phyloP scores from a whole-genome alignment of 2,797 vertebrate genomes.

The Lutra lutra region DNA sequence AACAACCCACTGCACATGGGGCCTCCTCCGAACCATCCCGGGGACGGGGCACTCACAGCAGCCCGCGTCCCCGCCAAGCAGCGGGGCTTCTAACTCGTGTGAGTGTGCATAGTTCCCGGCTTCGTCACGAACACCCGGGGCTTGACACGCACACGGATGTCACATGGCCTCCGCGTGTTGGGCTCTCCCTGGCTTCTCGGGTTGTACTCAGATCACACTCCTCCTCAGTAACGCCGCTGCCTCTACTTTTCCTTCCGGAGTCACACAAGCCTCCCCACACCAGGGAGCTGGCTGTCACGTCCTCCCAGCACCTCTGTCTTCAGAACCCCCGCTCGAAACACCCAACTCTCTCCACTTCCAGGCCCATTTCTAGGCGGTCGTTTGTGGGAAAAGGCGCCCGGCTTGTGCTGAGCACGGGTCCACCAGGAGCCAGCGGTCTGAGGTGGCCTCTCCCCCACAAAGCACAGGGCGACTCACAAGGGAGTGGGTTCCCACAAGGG shows the following conservation, averaged over 20 bases:
- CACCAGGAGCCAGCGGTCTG: background rate
- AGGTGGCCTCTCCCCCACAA: background rate
- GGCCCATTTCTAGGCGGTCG: background rate
- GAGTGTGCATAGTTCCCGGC: too few relatives aligned
- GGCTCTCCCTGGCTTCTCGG: background rate
- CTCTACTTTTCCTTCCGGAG: background rate
- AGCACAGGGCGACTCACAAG: background rate
- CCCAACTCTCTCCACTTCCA: background rate
- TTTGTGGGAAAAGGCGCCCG: background rate
- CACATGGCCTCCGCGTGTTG: background rate
- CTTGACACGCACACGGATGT: background rate
- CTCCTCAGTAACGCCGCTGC: background rate
- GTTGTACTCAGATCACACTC: background rate
- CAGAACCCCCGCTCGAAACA: background rate
- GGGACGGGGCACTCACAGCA: background rate
- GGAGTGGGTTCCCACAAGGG: background rate
- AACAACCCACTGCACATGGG: background rate
- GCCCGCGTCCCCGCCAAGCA: background rate
- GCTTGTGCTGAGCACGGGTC: background rate
- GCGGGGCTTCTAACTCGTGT: background rate
- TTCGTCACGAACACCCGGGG: fast-evolving
- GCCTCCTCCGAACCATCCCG: background rate
- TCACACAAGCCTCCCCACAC: background rate
- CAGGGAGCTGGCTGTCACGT: background rate
- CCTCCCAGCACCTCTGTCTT: background rate